Evolutionary conservation across 2,888 invertebrate species (phyloP).

Genomic region (Tetragonula carbonaria): DNA sequence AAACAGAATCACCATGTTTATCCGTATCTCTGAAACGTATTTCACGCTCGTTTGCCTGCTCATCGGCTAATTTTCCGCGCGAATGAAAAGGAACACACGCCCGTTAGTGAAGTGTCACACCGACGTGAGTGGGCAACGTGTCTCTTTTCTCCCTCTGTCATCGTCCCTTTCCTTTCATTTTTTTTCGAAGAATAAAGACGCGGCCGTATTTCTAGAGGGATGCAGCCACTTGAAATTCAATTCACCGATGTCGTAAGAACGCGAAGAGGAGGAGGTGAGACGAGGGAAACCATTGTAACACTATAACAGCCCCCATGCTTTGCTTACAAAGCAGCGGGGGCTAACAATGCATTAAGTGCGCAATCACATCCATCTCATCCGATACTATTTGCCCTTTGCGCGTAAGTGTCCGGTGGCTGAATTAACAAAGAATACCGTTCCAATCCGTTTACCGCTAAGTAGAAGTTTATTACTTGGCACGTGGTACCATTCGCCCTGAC

Average conservation of each 20-base stretch:
- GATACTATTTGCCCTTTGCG: slow-evolving; percentile 84
- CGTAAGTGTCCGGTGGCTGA: slow-evolving; percentile 79
- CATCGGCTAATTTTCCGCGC: slow-evolving; percentile 42
- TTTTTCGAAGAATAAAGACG: slow-evolving; percentile 75
- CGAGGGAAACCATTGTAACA: slow-evolving; percentile 79
- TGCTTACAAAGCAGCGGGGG: slow-evolving; percentile 81
- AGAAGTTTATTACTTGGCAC: slow-evolving; percentile 52
- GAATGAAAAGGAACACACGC: slow-evolving; percentile 50
- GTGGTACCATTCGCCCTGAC: slow-evolving; percentile 26
- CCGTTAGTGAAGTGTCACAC: slow-evolving; percentile 63
- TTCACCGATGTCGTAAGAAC: slow-evolving; percentile 78
- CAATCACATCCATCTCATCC: slow-evolving; percentile 84
- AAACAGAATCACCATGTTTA: neutral
- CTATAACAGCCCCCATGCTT: slow-evolving; percentile 81
- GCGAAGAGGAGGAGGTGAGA: slow-evolving; percentile 49
- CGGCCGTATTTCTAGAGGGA: slow-evolving; percentile 80
- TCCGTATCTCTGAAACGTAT: slow-evolving; percentile 18
- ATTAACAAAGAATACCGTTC: slow-evolving; percentile 76
- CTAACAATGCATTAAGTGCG: slow-evolving; percentile 84
- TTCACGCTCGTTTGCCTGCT: slow-evolving; percentile 51
- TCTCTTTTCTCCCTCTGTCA: slow-evolving; percentile 34
- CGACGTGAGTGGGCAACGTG: slow-evolving; percentile 51
- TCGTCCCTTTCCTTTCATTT: slow-evolving; percentile 38
- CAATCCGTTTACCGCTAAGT: slow-evolving; percentile 59
- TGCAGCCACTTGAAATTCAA: slow-evolving; percentile 84